These are phyloP conservation scores for Megaleporinus macrocephalus DNA, from an alignment of 2,113 vertebrate genomes.

Conservation along the genomic window DNA sequence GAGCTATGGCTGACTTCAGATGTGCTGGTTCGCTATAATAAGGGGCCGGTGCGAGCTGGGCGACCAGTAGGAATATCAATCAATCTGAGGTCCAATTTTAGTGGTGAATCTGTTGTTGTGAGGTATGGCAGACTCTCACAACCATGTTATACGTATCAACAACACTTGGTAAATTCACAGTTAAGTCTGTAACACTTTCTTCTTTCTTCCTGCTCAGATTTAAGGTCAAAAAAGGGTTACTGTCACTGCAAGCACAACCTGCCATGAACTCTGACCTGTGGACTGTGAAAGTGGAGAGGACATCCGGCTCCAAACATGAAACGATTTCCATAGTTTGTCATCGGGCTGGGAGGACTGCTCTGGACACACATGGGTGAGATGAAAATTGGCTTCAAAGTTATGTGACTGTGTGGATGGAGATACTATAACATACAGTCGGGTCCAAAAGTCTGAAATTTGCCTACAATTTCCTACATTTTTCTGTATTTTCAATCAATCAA, in stretches of 20 bases:
- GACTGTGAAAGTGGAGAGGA: slow-evolving; percentile 70
- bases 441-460: too few species aligned
- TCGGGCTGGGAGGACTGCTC: slow-evolving; percentile 41
- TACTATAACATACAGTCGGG: too few species aligned
- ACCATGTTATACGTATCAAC: not conserved
- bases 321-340: slow-evolving; percentile 71
- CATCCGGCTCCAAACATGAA: slow-evolving; percentile 66
- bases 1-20: slow-evolving; percentile 69
- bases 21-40: slow-evolving; percentile 67
- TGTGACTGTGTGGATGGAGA: not conserved
- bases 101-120: slow-evolving; percentile 65
- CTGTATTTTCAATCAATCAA: too few species aligned
- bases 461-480: too few species aligned
- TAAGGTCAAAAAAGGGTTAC: slow-evolving; percentile 71
- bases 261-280: slow-evolving; percentile 65
- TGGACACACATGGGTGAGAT: slow-evolving; percentile 53
- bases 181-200: not conserved
- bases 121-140: slow-evolving; percentile 61
- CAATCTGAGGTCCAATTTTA: slow-evolving; percentile 70
- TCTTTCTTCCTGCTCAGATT: slow-evolving; percentile 60
- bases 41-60: slow-evolving; percentile 66
- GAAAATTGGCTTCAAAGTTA: not conserved
- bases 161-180: not conserved
- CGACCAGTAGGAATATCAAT: slow-evolving; percentile 67
- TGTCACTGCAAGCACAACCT: slow-evolving; percentile 66